A percentile compares a stretch with the other conserved stretches of the same genome.
Evolutionary conservation across 2,113 vertebrate species (phyloP).

Genomic region (Clarias gariepinus): DNA sequence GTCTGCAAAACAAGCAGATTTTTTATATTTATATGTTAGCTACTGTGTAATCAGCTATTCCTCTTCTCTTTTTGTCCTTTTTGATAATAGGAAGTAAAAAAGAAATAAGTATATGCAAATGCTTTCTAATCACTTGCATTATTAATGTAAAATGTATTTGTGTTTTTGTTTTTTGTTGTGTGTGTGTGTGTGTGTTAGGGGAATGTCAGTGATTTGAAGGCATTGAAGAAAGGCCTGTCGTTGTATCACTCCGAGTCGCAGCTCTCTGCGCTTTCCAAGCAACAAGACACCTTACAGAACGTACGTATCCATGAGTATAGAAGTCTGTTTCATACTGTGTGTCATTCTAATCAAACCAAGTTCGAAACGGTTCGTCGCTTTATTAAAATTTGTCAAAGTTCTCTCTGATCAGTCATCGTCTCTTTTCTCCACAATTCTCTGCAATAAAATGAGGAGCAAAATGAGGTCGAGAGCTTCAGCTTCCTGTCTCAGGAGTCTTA

Average conservation of each 20-base stretch:
- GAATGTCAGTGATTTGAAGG: constrained; percentile 76
- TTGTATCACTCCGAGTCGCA: constrained; percentile 86
- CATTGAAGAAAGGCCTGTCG: constrained; percentile 80
- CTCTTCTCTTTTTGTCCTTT: background rate
- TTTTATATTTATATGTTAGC: background rate
- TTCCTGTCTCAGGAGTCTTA: constrained; percentile 32
- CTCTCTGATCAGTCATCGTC: background rate
- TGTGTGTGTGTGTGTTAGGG: constrained; percentile 61
- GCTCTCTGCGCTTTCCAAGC: constrained; percentile 76
- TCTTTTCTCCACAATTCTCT: background rate
- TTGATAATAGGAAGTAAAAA: too few species aligned
- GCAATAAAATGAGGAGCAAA: background rate
- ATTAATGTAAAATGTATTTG: background rate
- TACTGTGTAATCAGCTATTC: background rate
- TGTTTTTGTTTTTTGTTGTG: background rate
- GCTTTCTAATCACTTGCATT: background rate
- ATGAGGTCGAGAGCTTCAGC: background rate
- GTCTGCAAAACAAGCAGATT: background rate
- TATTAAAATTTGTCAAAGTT: background rate
- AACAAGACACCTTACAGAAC: constrained; percentile 79
- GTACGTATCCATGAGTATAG: constrained; percentile 66
- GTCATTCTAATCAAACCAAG: background rate
- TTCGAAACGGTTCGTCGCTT: background rate
- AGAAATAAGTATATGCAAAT: too few species aligned
- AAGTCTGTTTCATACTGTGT: background rate